Base-by-base conservation (phyloP, 2,113 vertebrate genomes). In the Phycodurus eques region DNA sequence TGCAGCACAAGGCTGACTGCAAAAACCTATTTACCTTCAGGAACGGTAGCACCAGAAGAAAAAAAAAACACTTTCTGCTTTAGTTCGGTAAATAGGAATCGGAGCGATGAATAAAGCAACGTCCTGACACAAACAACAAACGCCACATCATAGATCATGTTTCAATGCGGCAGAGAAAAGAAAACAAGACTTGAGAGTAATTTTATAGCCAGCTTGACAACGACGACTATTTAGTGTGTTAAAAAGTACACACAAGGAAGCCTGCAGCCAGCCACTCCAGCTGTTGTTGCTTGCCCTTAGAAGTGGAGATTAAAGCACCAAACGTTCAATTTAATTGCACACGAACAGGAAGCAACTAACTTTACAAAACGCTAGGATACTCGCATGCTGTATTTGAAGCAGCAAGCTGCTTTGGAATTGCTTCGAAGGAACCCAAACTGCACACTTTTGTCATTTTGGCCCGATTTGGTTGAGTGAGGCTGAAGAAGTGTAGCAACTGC, bases 321-420 rank as follows among this genome's bases (percentile, higher is more conserved):
- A 84, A 83, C 73, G 80, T 86, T 84, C 83, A 87, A 90, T 87
- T 82, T 83, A 90, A 88, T 86, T 90, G 88, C 85, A 86, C 81
- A 87, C 63, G 77, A 73, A 83, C 42, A 82, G 70, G 62, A 13
- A 65, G 56, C 27, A 57, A 77, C 73, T 79, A 71, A 71, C 77
- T 85, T 65, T 62, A 62, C 65, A 75, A 78, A 83, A 71, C 31
- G 53, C 8, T 0, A 20, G 68, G 62, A 35, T 79, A 19, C 39
- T 75, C 56, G 85, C 79, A 66, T 44, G 64, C 78, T 59, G 76
- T 19, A 74, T 67, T 75, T 76, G 9, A 75, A 72, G 72, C 71
- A 44, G 64, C 22, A 63, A 35, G 71, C 14, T 8, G 27, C 39
- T 70, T 51, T 51, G 53, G 17, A 73, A 60, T 70, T 20, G 54